phyloP scores from a whole-genome alignment of 2,113 vertebrate genomes.

The Zosterops hypoxanthus region DNA sequence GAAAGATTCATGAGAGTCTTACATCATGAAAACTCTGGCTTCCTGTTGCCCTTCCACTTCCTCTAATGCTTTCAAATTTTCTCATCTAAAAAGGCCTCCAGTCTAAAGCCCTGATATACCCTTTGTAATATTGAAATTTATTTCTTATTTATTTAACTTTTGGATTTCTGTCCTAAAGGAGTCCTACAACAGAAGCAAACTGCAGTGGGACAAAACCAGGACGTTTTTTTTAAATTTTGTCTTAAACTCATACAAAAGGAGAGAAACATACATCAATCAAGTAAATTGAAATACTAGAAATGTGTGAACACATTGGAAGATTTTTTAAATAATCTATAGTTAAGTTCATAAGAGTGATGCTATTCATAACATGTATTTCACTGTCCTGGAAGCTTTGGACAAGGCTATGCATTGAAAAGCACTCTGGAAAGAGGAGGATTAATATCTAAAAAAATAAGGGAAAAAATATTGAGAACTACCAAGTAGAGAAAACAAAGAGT shows the following conservation, averaged over 20 bases:
- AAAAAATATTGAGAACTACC: not conserved
- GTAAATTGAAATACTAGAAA: not conserved
- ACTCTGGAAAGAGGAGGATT: not conserved
- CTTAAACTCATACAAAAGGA: not conserved
- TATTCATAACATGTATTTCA: not conserved
- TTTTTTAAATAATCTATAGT: not conserved
- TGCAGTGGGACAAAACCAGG: not conserved
- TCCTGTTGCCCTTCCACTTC: not conserved
- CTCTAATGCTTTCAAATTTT: not conserved
- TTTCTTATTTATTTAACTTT: not conserved
- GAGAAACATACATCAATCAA: not conserved
- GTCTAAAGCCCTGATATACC: not conserved
- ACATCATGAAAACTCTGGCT: not conserved
- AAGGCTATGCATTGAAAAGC: not conserved
- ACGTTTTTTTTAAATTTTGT: not conserved
- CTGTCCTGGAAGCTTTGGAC: not conserved
- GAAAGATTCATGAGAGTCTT: not conserved
- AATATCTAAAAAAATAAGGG: not conserved
- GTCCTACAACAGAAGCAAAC: not conserved
- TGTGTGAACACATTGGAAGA: not conserved
- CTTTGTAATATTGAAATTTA: not conserved
- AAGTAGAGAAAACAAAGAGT: not conserved
- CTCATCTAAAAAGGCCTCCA: not conserved
- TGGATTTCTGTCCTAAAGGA: not conserved
- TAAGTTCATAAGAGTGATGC: fast-evolving